phyloP scores from a whole-genome alignment of 2,113 vertebrate genomes.

The Colinus virginianus region DNA sequence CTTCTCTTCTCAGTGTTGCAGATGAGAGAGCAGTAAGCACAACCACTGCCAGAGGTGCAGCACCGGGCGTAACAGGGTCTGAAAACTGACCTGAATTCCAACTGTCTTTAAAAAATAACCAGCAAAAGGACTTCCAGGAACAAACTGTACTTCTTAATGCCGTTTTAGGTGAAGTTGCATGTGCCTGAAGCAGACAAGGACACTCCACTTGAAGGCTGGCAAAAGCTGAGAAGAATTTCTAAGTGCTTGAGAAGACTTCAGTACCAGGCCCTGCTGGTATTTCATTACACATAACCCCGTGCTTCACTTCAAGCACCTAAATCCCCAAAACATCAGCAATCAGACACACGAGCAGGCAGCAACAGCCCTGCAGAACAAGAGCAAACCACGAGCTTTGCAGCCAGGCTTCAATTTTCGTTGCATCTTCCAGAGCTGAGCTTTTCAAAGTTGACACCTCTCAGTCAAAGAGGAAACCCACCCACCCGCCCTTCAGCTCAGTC shows the following conservation, averaged over 20 bases:
- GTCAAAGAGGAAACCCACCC: no score
- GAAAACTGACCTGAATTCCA: not conserved
- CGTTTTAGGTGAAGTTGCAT: not conserved
- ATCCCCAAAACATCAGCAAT: accelerated
- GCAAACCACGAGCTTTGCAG: not conserved
- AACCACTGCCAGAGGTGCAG: not conserved
- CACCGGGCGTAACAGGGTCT: not conserved
- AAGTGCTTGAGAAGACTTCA: accelerated
- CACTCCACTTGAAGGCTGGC: not conserved
- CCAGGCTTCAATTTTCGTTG: not conserved
- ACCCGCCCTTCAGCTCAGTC: not conserved
- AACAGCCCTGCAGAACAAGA: not conserved
- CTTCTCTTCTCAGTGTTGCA: not conserved
- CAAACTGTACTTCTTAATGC: not conserved
- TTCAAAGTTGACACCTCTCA: not conserved
- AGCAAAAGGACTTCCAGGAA: not conserved
- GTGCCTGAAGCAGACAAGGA: not conserved
- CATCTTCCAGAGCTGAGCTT: not conserved
- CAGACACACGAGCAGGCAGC: accelerated
- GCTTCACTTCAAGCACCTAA: not conserved
- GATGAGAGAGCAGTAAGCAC: not conserved
- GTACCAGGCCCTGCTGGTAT: not conserved
- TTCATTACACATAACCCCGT: not conserved
- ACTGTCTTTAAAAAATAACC: not conserved
- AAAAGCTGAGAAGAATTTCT: not conserved